Evolutionary conservation across 1,140 invertebrate genomes (phyloP), one percentile per base, ranked within the genome.

Genomic region (Melanaphis sacchari): DNA sequence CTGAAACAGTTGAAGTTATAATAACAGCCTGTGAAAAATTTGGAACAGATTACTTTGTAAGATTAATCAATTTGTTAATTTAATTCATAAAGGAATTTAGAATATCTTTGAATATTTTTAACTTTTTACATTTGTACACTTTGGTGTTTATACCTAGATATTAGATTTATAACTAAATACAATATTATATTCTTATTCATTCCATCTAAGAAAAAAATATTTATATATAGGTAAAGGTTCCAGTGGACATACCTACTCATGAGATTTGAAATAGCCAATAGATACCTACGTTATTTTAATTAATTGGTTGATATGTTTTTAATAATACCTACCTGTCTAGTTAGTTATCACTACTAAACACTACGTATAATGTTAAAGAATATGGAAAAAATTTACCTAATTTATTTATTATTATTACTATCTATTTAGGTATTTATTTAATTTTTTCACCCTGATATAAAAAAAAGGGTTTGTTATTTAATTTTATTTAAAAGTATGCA

Each of bases 21-120:
- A 98, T 98, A 59, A 98, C 98, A 11, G 98, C 98, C 1, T 98
- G 98, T 95, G 98, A 99, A 95, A 99, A 99, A 96, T 97, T 97
- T 95, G 95, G 97, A 0, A 95, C 96, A 7, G 98, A 99, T 95
- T 98, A 98, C 95, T 97, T 97, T 95, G 97, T 97, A 95, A 94
- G 94, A 91, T 38, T 52, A 41, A 76, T 76, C 1, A 76, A 2
- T 76, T 31, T n/a, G 31, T n/a, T n/a, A 76, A 76, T 76, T 76
- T 76, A 43, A 66, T n/a, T 66, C 59, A 66, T 59, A 59, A 8
- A 8, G 7, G 26, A 26, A 43, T 43, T 43, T 43, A 43, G 43
- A 43, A 43, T 43, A 43, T 43, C 31, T 66, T 66, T 31, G 3
- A 31, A 11, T 66, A n/a, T n/a, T n/a, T n/a, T 11, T 1, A 66